These are phyloP conservation scores for Misgurnus mizolepis DNA, from an alignment of 2,113 vertebrate genomes.

Conservation along the genomic window DNA sequence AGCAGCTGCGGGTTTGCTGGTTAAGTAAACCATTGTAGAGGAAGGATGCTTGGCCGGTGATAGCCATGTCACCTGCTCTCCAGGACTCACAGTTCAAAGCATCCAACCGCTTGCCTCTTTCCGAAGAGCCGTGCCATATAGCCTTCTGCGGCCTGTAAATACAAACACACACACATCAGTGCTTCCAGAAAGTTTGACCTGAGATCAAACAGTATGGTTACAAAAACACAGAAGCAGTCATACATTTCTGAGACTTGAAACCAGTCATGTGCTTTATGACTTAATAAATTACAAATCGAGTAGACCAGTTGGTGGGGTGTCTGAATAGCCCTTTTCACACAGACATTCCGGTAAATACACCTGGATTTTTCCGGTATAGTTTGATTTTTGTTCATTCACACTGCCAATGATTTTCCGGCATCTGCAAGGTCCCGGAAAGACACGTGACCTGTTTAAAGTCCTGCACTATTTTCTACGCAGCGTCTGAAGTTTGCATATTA, in stretches of 20 bases:
- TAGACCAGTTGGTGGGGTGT: neutral
- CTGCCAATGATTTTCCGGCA: too few species aligned
- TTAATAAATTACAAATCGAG: neutral
- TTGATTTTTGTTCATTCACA: too few species aligned
- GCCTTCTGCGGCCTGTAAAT: constrained; percentile 87
- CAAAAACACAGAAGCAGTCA: neutral
- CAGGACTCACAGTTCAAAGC: constrained; percentile 92
- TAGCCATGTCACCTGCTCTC: constrained; percentile 78
- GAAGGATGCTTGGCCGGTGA: constrained; percentile 84
- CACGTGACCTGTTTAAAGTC: too few species aligned
- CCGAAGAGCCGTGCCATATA: constrained; percentile 90
- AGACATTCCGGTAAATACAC: too few species aligned
- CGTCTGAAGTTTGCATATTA: too few species aligned
- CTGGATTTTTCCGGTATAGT: too few species aligned
- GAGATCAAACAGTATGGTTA: neutral
- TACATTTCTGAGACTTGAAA: neutral
- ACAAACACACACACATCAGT: constrained; percentile 24
- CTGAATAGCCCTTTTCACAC: neutral
- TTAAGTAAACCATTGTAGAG: constrained; percentile 85
- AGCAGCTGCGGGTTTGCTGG: constrained; percentile 88
- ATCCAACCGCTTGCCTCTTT: constrained; percentile 76
- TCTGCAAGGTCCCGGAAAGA: too few species aligned
- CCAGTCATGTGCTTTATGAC: neutral
- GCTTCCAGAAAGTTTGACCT: neutral
- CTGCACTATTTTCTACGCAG: too few species aligned